Conservation (phyloP, 1,140 invertebrate species). For the Zelostemma sp. region DNA sequence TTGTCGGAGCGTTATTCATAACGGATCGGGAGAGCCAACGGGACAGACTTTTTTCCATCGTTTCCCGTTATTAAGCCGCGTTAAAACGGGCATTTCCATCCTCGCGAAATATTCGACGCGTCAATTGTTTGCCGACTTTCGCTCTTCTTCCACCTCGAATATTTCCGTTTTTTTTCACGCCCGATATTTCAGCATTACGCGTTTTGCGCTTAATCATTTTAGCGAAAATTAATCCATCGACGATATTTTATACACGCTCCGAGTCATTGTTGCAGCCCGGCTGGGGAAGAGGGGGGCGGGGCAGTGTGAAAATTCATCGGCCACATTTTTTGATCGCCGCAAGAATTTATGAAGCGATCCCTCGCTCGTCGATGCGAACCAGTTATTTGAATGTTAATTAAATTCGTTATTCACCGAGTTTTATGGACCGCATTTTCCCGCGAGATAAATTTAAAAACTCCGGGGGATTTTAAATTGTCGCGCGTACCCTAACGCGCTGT, state of each 20-base stretch:
- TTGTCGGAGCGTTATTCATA: slow-evolving; percentile 8
- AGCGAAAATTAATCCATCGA: not conserved
- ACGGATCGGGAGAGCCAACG: not conserved
- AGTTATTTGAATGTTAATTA: too few species aligned
- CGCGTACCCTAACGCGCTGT: too few species aligned
- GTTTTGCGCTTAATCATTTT: not conserved
- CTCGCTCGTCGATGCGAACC: too few species aligned
- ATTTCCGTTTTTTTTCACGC: not conserved
- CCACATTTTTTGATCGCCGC: too few species aligned
- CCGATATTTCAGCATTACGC: not conserved
- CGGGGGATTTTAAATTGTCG: too few species aligned
- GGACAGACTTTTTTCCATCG: not conserved
- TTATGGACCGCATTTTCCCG: not conserved
- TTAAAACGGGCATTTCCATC: not conserved
- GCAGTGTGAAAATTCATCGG: too few species aligned
- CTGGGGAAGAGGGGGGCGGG: too few species aligned
- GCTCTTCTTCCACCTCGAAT: not conserved
- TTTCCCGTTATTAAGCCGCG: not conserved
- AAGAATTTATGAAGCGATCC: too few species aligned
- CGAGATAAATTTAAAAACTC: too few species aligned
- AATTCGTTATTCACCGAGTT: too few species aligned
- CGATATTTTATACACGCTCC: too few species aligned
- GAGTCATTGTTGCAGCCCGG: too few species aligned
- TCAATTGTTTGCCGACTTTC: not conserved
- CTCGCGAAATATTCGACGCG: not conserved